A percentile compares a stretch with the other conserved stretches of the same genome.
These are phyloP conservation scores for Andinoacara biseriatus DNA, from an alignment of 2,113 vertebrate species.

Conservation along the genomic window DNA sequence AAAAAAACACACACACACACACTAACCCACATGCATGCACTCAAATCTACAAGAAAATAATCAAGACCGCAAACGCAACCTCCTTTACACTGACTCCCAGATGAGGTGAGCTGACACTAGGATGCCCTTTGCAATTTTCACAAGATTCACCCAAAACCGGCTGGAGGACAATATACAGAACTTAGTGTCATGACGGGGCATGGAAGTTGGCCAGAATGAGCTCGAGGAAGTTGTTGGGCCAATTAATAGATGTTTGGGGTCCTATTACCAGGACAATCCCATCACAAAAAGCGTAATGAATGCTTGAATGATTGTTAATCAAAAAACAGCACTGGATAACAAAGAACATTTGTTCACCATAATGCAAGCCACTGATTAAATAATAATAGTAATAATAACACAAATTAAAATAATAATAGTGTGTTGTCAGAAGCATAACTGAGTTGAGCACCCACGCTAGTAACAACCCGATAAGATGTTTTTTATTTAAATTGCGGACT, in stretches of 20 bases:
- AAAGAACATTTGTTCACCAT: background rate
- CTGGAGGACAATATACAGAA: too few species aligned
- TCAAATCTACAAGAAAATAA: background rate
- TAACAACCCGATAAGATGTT: background rate
- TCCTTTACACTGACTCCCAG: background rate
- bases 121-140: background rate
- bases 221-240: conserved; percentile 21
- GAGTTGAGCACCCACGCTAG: background rate
- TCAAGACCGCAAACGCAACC: background rate
- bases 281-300: conserved; percentile 10
- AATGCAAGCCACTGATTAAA: background rate
- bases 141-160: too few species aligned
- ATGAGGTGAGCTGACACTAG: background rate
- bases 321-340: background rate
- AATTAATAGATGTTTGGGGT: conserved; percentile 11
- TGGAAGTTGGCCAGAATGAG: conserved; percentile 12
- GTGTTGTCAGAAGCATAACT: background rate
- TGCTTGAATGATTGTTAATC: background rate
- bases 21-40: background rate
- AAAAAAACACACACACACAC: too few species aligned
- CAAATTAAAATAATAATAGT: background rate
- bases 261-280: conserved; percentile 46
- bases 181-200: background rate
- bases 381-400: background rate
- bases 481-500: background rate